Conservation (phyloP, 1,140 invertebrate genomes). For the Drosophila grimshawi region DNA sequence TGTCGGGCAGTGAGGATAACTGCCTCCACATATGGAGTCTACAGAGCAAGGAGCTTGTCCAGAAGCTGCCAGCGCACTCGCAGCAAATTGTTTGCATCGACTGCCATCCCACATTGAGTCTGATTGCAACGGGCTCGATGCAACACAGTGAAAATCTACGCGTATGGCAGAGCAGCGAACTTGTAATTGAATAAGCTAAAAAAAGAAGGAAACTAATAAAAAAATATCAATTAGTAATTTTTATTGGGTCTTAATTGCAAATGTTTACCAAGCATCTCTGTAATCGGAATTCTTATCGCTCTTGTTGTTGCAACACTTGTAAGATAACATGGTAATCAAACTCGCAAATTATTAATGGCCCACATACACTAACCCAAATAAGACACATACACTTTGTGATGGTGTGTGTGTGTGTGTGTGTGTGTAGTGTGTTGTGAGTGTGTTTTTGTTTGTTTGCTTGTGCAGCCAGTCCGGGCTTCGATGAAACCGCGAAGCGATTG, state of each 20-base stretch:
- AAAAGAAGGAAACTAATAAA: background rate
- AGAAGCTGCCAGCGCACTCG: slow-evolving; percentile 39
- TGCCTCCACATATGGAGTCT: slow-evolving; percentile 60
- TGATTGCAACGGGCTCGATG: slow-evolving; percentile 51
- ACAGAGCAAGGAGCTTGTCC: slow-evolving; percentile 59
- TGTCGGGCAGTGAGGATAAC: slow-evolving; percentile 64
- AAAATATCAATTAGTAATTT: background rate
- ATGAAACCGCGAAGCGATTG: slow-evolving; percentile 34
- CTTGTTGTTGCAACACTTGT: slow-evolving; percentile 29
- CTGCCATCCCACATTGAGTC: slow-evolving; percentile 62
- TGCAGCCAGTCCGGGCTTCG: slow-evolving; percentile 6
- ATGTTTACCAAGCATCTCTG: slow-evolving; percentile 9
- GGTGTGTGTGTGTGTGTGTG: background rate
- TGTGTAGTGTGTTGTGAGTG: background rate
- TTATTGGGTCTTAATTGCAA: slow-evolving; percentile 10
- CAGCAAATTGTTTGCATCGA: slow-evolving; percentile 49
- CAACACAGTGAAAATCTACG: slow-evolving; percentile 29
- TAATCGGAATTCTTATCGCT: slow-evolving; percentile 18
- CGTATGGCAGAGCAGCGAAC: slow-evolving; percentile 57
- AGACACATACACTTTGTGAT: background rate
- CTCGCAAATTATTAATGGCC: slow-evolving; percentile 55
- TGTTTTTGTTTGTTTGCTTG: background rate
- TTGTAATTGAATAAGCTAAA: slow-evolving; percentile 2
- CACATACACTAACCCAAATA: background rate
- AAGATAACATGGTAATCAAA: slow-evolving; percentile 57